Evolutionary conservation across 1,140 invertebrate genomes (phyloP).

Genomic region (Portunus trituberculatus): DNA sequence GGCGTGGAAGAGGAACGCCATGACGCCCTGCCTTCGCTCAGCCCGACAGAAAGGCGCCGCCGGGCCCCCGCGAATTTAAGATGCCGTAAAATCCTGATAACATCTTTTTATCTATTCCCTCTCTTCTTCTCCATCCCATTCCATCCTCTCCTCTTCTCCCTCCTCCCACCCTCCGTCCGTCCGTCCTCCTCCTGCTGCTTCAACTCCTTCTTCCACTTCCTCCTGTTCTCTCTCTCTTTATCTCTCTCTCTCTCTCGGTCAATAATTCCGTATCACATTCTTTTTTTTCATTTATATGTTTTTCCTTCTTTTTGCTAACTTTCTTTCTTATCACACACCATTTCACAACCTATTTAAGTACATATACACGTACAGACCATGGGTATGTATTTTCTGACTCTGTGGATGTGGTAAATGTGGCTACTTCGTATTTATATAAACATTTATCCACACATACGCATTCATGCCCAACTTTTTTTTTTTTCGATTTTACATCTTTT

Average conservation of each 20-base stretch:
- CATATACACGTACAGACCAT: too few relatives aligned
- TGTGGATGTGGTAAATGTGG: too few relatives aligned
- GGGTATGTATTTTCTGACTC: too few relatives aligned
- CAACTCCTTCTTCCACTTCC: not conserved
- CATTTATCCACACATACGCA: too few relatives aligned
- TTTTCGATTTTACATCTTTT: too few relatives aligned
- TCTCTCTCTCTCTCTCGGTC: not conserved
- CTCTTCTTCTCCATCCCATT: not conserved
- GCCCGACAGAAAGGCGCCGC: slow-evolving; percentile 4
- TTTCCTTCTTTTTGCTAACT: too few relatives aligned
- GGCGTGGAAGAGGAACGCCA: not conserved
- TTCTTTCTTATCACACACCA: too few relatives aligned
- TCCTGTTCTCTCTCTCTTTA: not conserved
- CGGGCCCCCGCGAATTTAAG: not conserved
- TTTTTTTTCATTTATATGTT: too few relatives aligned
- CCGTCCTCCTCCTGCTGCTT: not conserved
- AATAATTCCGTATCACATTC: too few relatives aligned
- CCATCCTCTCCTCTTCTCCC: not conserved
- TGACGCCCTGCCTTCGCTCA: not conserved
- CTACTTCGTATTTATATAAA: too few relatives aligned
- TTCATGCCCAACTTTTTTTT: too few relatives aligned
- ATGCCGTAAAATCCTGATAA: slow-evolving; percentile 22
- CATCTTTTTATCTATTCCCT: slow-evolving; percentile 9
- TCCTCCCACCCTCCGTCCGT: not conserved
- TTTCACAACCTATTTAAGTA: too few relatives aligned